Evolutionary conservation across 1,140 invertebrate genomes (phyloP).

Genomic region (Octopus bimaculoides): DNA sequence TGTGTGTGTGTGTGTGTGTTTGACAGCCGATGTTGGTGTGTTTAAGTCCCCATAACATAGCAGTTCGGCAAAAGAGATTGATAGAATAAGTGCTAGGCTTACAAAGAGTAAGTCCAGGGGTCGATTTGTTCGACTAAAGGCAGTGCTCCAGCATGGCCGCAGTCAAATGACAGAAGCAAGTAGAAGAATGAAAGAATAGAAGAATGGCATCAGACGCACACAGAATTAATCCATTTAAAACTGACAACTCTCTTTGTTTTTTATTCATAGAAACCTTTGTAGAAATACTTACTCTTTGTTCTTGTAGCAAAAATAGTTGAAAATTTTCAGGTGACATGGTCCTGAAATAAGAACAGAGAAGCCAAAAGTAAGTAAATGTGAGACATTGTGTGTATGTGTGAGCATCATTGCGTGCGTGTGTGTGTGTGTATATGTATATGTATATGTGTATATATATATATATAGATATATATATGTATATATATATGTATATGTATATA

Average conservation of each 20-base stretch:
- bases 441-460: not conserved
- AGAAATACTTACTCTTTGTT: slow-evolving; percentile 68
- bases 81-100: too few species aligned
- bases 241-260: not conserved
- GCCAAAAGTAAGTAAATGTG: not conserved
- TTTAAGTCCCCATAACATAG: too few species aligned
- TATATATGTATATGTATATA: slow-evolving; percentile 11
- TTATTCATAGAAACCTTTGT: not conserved
- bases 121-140: too few species aligned
- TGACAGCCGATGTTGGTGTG: too few species aligned
- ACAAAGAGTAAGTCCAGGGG: too few species aligned
- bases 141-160: too few species aligned
- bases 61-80: too few species aligned
- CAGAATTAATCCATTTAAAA: too few species aligned
- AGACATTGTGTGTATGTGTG: not conserved
- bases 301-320: slow-evolving; percentile 73
- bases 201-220: too few species aligned
- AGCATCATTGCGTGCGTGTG: not conserved
- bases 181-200: too few species aligned
- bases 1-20: too few species aligned
- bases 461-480: slow-evolving; percentile 1
- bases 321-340: slow-evolving; percentile 76
- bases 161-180: too few species aligned
- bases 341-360: slow-evolving; percentile 59
- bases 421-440: not conserved